phyloP scores from a whole-genome alignment of 2,888 invertebrate genomes.

The Chesias legatella region DNA sequence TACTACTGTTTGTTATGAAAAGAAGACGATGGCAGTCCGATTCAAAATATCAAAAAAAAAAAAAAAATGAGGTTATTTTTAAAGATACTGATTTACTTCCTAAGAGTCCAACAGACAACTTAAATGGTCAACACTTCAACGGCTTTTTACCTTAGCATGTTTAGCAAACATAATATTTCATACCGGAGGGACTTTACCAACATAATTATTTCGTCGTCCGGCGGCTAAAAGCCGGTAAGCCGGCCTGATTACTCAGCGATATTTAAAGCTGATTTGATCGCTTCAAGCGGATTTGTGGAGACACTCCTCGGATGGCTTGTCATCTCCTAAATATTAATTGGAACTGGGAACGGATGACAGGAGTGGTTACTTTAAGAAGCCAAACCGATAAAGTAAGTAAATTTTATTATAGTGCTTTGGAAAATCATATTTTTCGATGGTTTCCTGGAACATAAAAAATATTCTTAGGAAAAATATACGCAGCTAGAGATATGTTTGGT shows the following conservation, averaged over 20 bases:
- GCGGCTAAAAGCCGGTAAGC: constrained; percentile 26
- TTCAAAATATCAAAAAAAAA: too few relatives aligned
- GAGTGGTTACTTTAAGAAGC: constrained; percentile 1
- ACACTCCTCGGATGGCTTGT: constrained; percentile 10
- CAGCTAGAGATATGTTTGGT: too few relatives aligned
- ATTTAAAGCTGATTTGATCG: constrained; percentile 52
- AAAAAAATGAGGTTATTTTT: too few relatives aligned
- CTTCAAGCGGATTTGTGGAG: constrained; percentile 32
- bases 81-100: too few relatives aligned
- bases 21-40: too few relatives aligned
- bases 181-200: neutral
- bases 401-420: too few relatives aligned
- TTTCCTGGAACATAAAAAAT: neutral
- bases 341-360: constrained; percentile 15
- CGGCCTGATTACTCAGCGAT: constrained; percentile 49
- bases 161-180: neutral
- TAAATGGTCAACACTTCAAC: too few relatives aligned
- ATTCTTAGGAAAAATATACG: too few relatives aligned
- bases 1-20: too few relatives aligned
- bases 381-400: too few relatives aligned
- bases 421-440: neutral
- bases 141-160: constrained; percentile 1
- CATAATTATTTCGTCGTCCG: constrained; percentile 7
- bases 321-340: constrained; percentile 21
- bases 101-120: too few relatives aligned